Evolutionary conservation across 1,140 invertebrate species (phyloP), one percentile per base, ranked within the genome.

Genomic region (Hylyphantes graminicola): DNA sequence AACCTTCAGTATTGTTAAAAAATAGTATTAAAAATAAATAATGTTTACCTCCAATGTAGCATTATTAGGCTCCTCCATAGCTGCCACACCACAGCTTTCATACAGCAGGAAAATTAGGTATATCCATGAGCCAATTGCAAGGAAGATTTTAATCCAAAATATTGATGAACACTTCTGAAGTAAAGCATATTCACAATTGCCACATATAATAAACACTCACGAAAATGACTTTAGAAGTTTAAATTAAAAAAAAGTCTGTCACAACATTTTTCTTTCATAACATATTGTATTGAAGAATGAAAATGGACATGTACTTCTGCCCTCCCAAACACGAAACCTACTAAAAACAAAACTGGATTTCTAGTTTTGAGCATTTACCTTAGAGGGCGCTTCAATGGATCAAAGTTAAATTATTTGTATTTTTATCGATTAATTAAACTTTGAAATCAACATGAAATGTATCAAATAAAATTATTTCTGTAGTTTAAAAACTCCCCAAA

Each of bases 331-430:
- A 35, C 35, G 54, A 70, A 70, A 70, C n/a, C 15, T 70, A 19
- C 68, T 70, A 54, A 70, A 70, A 70, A 48, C 68, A 70, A 70
- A 70, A 70, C 68, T 70, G 51, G 68, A 70, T 70, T 70, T 70
- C 7, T 9, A 17, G 51, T 53, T 70, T 53, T 11, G 10, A 17
- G 1, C 21, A 21, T 17, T n/a, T 19, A 21, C 19, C 10, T 48
- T 21, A 67, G 64, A 67, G n/a, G 64, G 64, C 64, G 48, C 19
- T 7, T 59, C 8, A 13, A 7, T 13, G n/a, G 10, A 57, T 57
- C 10, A 57, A 59, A 13, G n/a, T 59, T 3, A 59, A 59, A 35
- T n/a, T 35, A 35, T 35, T 35, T 35, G 5, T 35, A 35, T 35
- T 35, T 35, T 35, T 59, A 13, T 13, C 57, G n/a, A 13, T 59